Base-by-base conservation (phyloP, 2,113 vertebrate species). In the Siphamia tubifer region DNA sequence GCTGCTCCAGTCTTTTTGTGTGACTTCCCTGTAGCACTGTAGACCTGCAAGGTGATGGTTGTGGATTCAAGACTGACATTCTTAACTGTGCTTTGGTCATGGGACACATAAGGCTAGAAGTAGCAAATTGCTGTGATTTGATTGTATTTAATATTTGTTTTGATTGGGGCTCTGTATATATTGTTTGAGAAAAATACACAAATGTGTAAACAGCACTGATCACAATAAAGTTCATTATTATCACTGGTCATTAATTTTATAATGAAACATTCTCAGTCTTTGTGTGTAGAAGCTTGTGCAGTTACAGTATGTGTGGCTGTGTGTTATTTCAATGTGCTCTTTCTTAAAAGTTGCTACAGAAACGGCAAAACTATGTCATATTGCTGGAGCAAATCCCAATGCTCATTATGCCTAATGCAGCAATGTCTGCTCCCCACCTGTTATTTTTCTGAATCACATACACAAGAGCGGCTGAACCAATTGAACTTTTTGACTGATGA, bases 401-500 rank as follows among this genome's bases (percentile, higher is more conserved):
- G 82, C 85, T 90, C 82, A 85, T 89, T 90, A 87, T 78, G 74
- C 69, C 71, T 82, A 79, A 82, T 85, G 71, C 69, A 79, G 72
- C 69, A 49, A 72, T 51, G 62, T 73, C 76, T 63, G 66, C 58
- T 84, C 79, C 74, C 54, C 57, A 77, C 72, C 68, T 68, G 68
- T 82, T 86, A 83, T 81, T 87, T 83, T 83, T 89, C 84, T 69
- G 69, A 79, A 79, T 75, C 78, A 62, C 79, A 60, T 38, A 71
- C 74, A 67, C 81, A 81, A 73, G 57, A 72, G 77, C 68, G 45
- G 68, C 85, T 86, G 84, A 84, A 84, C 74, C 80, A 76, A 74
- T 74, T 80, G 81, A 89, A 89, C 87, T 77, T 85, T 82, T 44
- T 70, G 65, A 88, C 85, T 87, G 87, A 90, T 90, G 84, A 88